Evolutionary conservation across 1,140 invertebrate genomes (phyloP).

Genomic region (Calosoma granatense): DNA sequence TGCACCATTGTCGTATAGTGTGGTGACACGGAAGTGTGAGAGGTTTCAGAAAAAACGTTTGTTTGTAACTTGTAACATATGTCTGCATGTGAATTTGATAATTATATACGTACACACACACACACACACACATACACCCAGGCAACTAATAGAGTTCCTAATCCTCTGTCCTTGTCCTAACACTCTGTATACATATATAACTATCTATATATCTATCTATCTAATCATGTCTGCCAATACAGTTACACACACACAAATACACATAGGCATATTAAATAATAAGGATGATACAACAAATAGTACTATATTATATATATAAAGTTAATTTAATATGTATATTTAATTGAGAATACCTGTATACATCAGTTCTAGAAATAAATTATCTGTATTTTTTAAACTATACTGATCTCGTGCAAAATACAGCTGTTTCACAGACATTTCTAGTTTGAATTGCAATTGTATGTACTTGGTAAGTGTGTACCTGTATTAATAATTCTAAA

Average conservation of each 20-base stretch:
- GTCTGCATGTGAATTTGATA: too few species aligned
- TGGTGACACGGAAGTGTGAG: background rate
- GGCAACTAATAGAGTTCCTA: too few species aligned
- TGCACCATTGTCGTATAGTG: background rate
- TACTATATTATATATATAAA: background rate
- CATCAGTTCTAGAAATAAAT: constrained; percentile 4
- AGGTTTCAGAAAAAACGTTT: background rate
- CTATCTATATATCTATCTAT: background rate
- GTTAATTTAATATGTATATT: background rate
- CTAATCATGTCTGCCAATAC: background rate
- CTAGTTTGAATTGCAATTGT: too few species aligned
- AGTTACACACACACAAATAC: background rate
- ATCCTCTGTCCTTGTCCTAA: too few species aligned
- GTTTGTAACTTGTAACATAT: background rate
- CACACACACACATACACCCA: too few species aligned
- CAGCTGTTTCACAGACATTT: too few species aligned
- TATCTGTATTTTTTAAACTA: constrained; percentile 2
- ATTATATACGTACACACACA: too few species aligned
- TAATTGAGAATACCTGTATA: background rate
- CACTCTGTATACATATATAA: background rate
- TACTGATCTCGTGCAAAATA: too few species aligned
- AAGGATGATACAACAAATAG: background rate
- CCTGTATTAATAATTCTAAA: too few species aligned
- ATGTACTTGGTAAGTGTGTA: too few species aligned
- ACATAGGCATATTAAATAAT: background rate